Base-by-base conservation (phyloP, 2,113 vertebrate species). In the Apus apus region DNA sequence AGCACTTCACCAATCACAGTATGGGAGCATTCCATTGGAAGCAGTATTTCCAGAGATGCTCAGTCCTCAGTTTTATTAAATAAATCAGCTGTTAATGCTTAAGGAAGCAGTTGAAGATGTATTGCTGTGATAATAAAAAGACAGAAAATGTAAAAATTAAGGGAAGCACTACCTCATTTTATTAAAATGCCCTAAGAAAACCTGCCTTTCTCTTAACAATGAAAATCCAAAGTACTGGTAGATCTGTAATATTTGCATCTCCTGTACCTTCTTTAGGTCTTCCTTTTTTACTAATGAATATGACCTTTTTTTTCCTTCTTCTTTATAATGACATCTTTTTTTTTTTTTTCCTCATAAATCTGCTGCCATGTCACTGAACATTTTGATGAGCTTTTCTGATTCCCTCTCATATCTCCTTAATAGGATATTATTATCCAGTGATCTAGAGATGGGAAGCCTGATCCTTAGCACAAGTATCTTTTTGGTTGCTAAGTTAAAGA, bases 1-100 rank as follows among this genome's bases (percentile, higher is more conserved):
- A 97, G 94, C 97, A 98, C 98, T 98, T 98, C 97, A 97, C 91
- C 97, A 98, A 90, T 97, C 98, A 98, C 98, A 98, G 98, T 97
- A 91, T 96, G 98, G 94, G 73, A 89, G 36, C 90, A 71, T 97
- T 96, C 97, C 96, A 95, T 87, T 94, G 96, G 97, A 98, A 97
- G 81, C 79, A 62, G 84, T 85, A 93, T 95, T 97, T 97, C 75
- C 75, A 96, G 90, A 88, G 92, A 96, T 96, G 95, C 76, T 96
- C 87, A 96, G 89, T 75, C 94, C 85, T 95, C 70, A 82, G 77
- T 97, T 98, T 97, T 98, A 97, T 98, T 98, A 97, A 97, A 98
- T 98, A 98, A 98, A 98, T 98, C 97, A 89, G 62, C 78, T 89
- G 67, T 95, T 97, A 98, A 98, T 96, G 79, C 87, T 96, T 95